Evolutionary conservation across 2,888 invertebrate species (phyloP), one percentile per base, ranked within the genome.

Genomic region (Lithophane semibrunnea): DNA sequence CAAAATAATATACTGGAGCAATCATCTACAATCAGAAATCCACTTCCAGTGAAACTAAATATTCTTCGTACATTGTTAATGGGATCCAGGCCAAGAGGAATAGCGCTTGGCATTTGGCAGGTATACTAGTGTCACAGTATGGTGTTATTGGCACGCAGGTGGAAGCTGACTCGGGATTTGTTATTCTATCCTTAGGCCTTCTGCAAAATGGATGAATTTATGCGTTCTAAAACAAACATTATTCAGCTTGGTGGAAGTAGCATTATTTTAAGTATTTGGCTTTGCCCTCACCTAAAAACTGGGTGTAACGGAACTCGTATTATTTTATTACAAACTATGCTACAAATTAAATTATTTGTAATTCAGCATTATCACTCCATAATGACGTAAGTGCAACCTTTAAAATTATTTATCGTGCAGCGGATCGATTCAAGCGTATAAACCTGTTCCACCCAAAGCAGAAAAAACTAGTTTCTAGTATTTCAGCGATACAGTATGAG

Each of bases 381-480:
- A 63, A 69, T 74, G 74, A 82, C 65, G 72, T 80, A 75, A 66
- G 24, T 61, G 56, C 77, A 64, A 18, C 54, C 67, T 81, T 73
- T 65, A 37, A 67, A 75, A 80, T 74, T 64, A 52, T 74, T 67
- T 67, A 70, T 76, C 58, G 44, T 60, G 67, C 69, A 66, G 21
- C 67, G 24, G 29, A 66, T 80, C 37, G n/a, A 77, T 29, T 84
- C 65, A 61, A 37, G 70, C 67, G 60, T 60, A 71, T 79, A 73
- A 77, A 81, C 61, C 56, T 37, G 74, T 79, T 79, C 29, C 42
- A 66, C 52, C 63, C n/a, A 68, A 83, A 76, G 70, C 72, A 76
- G 74, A 66, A 61, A 18, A 75, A 85, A 79, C 77, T 65, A 68
- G 75, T 79, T 79, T 68, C 21, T 75, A 54, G 56, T 63, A 73